Base-by-base conservation (phyloP, 1,140 invertebrate genomes). In the Drosophila parvula region DNA sequence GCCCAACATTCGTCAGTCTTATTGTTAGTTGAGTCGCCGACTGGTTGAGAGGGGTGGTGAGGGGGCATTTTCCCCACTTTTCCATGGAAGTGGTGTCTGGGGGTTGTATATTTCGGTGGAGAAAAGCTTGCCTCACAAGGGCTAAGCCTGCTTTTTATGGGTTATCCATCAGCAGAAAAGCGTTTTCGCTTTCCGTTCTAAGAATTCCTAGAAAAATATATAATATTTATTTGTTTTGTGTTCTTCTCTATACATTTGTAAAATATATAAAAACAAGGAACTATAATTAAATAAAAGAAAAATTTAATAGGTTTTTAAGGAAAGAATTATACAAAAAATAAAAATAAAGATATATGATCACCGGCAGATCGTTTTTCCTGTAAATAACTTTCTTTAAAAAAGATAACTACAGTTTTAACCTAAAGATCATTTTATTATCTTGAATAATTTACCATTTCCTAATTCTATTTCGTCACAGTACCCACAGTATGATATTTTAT, bases 1-100 rank as follows among this genome's bases (percentile, higher is more conserved):
- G 84, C 79, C 60, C 65, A 88, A 84, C 84, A 89, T 88, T 88
- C 84, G 84, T 88, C 84, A 88, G 84, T 89, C 84, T 88, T 88
- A 88, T 86, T 86, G 83, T 86, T 83, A 88, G 83, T 83, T 83
- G 76, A 67, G 61, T 69, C 62, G 74, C 44, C 65, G 63, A 69
- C 48, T 36, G 63, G 45, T 7, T 28, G 10, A 8, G 28, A 38
- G 11, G 36, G 30, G n/a, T n/a, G 30, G 10, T 22, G 12, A 10
- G 38, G 14, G 53, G 16, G 32, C 4, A 3, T 47, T 28, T 16
- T 18, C 48, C 48, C 1, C 27, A 10, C 18, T 51, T 38, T 45
- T 32, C 14, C n/a, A n/a, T n/a, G n/a, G n/a, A n/a, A n/a, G 10
- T 2, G n/a, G 9, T 18, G 50, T 12, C 14, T 11, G 18, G 30